Conservation (phyloP, 2,113 vertebrate species). For the Solenodon paradoxus region DNA sequence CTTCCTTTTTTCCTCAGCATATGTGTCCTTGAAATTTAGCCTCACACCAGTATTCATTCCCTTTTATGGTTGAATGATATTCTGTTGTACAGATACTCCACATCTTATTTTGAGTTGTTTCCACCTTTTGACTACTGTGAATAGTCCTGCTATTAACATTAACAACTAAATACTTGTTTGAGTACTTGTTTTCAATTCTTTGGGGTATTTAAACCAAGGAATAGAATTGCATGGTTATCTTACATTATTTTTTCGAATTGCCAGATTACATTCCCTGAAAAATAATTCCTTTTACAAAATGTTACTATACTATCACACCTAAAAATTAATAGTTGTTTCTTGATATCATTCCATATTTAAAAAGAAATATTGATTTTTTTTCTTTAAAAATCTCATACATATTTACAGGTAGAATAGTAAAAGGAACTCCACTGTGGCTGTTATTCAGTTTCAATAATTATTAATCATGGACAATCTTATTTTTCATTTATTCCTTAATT, state of each 20-base stretch:
- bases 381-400: no score
- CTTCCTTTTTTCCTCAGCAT: neutral
- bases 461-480: no score
- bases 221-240: neutral
- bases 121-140: neutral
- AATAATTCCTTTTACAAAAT: neutral
- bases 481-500: neutral
- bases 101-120: neutral
- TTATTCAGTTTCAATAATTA: no score
- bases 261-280: neutral
- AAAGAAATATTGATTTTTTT: no score
- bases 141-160: neutral
- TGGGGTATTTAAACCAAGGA: neutral
- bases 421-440: no score
- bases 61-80: neutral
- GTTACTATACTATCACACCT: neutral
- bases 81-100: no score
- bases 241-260: neutral
- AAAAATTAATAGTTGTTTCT: neutral
- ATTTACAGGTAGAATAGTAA: no score
- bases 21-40: neutral
- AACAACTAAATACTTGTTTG: neutral
- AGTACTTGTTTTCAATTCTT: conserved; percentile 8
- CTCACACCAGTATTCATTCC: neutral
- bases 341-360: neutral